Evolutionary conservation across 2,797 vertebrate genomes (phyloP).

Genomic region (Simalia tracyae): DNA sequence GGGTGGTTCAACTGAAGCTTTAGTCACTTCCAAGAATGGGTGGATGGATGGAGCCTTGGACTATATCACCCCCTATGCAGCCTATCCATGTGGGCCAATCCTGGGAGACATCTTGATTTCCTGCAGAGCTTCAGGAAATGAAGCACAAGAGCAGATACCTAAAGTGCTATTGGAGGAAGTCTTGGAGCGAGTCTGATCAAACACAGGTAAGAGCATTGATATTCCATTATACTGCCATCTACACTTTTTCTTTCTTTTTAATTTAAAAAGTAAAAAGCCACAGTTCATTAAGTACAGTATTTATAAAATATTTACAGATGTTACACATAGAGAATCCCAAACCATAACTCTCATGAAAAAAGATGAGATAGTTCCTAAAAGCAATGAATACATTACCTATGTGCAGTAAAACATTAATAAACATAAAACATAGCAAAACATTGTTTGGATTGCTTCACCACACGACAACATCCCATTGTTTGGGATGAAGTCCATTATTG

Average conservation of each 20-base stretch:
- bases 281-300: background rate
- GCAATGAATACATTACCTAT: background rate
- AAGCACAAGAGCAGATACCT: background rate
- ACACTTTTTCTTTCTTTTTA: background rate
- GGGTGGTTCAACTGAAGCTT: background rate
- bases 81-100: background rate
- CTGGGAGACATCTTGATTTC: background rate
- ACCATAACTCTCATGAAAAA: background rate
- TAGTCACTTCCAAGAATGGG: background rate
- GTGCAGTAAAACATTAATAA: background rate
- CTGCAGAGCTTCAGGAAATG: background rate
- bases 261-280: background rate
- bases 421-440: background rate
- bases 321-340: background rate
- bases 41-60: background rate
- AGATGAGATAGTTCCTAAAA: background rate
- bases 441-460: background rate
- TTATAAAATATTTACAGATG: background rate
- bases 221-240: background rate
- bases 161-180: background rate
- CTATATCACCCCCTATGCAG: background rate
- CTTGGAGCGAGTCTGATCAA: background rate
- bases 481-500: background rate
- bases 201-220: background rate
- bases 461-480: background rate